Conservation (phyloP, 2,888 invertebrate species). For the Myathropa florea region DNA sequence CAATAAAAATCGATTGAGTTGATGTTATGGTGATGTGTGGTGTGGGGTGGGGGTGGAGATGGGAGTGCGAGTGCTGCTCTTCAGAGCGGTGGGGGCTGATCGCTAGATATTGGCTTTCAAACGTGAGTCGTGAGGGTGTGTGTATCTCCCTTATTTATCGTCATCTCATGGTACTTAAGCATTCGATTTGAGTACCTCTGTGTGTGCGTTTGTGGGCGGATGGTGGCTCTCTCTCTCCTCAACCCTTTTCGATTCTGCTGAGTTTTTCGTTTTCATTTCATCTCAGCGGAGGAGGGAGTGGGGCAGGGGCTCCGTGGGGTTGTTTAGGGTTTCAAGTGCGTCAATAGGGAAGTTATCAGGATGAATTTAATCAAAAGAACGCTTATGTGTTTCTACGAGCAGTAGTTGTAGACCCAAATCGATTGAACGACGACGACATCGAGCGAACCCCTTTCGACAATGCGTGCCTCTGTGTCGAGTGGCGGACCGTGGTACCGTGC, state of each 20-base stretch:
- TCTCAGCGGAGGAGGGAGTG: background rate
- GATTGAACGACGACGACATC: slow-evolving; percentile 23
- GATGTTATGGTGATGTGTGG: slow-evolving; percentile 49
- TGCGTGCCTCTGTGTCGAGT: background rate
- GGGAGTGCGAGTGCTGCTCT: background rate
- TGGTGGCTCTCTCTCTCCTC: slow-evolving; percentile 1
- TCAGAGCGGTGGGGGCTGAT: background rate
- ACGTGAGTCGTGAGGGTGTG: background rate
- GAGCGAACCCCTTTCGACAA: background rate
- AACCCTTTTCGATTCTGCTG: slow-evolving; percentile 57
- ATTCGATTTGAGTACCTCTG: slow-evolving; percentile 59
- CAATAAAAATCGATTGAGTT: slow-evolving; percentile 69
- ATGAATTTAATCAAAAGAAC: slow-evolving; percentile 67
- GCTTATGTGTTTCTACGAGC: slow-evolving; percentile 29
- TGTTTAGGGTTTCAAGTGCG: slow-evolving; percentile 45
- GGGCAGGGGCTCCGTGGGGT: background rate
- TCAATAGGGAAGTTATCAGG: slow-evolving; percentile 62
- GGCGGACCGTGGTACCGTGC: background rate
- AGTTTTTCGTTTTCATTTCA: slow-evolving; percentile 12
- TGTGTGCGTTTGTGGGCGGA: background rate
- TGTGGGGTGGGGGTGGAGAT: too few relatives aligned
- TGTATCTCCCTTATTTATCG: slow-evolving; percentile 49
- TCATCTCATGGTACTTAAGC: slow-evolving; percentile 65
- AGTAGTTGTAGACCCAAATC: slow-evolving; percentile 23
- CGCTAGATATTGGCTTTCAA: background rate